Evolutionary conservation across 1,140 invertebrate species (phyloP).

Genomic region (Scaptomyza pallida): DNA sequence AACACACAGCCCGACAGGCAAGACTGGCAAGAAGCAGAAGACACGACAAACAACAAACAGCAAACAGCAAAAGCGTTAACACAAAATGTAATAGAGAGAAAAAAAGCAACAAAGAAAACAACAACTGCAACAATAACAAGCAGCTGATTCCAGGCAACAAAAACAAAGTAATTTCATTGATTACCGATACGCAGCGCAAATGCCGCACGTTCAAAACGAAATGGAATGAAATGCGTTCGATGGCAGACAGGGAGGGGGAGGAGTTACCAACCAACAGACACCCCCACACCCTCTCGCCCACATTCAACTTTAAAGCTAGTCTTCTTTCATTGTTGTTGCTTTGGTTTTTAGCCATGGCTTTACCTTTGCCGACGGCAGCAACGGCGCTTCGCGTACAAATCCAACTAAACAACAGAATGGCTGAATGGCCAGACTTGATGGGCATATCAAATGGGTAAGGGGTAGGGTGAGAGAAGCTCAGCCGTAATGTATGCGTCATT

Average conservation of each 20-base stretch:
- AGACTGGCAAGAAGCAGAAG: conserved; percentile 43
- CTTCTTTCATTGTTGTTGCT: conserved; percentile 30
- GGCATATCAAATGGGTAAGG: conserved; percentile 3
- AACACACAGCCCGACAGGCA: conserved; percentile 16
- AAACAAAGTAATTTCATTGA: conserved; percentile 80
- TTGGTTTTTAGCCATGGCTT: conserved; percentile 30
- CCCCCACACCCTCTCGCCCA: background rate
- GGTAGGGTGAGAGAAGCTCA: conserved; percentile 1
- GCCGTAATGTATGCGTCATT: conserved; percentile 52
- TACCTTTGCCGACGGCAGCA: conserved; percentile 72
- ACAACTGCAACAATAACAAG: conserved; percentile 44
- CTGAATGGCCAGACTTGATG: conserved; percentile 54
- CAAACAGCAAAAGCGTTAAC: conserved; percentile 23
- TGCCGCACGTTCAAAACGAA: conserved; percentile 70
- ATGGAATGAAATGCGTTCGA: conserved; percentile 41
- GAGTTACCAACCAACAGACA: background rate
- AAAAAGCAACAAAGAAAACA: conserved; percentile 45
- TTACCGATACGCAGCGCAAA: conserved; percentile 74
- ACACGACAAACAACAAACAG: conserved; percentile 21
- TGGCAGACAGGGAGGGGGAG: background rate
- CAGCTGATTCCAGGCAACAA: conserved; percentile 64
- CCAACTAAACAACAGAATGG: conserved; percentile 50
- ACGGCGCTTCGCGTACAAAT: conserved; percentile 78
- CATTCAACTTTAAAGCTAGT: conserved; percentile 18
- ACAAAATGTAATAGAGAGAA: conserved; percentile 30